Base-by-base conservation (phyloP, 2,888 invertebrate species). In the Celastrina argiolus region DNA sequence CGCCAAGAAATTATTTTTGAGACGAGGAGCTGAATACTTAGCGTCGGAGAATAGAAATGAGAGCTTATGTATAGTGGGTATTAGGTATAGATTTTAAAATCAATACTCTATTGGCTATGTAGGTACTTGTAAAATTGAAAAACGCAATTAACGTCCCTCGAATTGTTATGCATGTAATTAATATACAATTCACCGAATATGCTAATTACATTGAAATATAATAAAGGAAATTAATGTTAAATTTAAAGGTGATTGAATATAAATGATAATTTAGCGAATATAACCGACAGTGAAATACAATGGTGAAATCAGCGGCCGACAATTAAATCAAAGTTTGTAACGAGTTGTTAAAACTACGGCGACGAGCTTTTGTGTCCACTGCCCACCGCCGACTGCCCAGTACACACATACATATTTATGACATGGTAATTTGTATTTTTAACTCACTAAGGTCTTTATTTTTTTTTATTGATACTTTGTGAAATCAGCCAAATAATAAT, bases 301-400 rank as follows among this genome's bases (percentile, higher is more conserved):
- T 61, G 36, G 61, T 39, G 16, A 61, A 36, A 61, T 61, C 61
- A 61, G 61, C 22, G 22, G 36, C 39, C 39, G 61, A 61, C 39
- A 61, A 61, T 61, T 61, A 61, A 61, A 61, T 61, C 34, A 61
- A 61, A 61, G 22, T 61, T 61, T 36, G 22, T 61, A 61, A 61
- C 61, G 61, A 61, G 61, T 61, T 61, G 61, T 34, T 34, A 18
- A 59, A 59, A 59, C 59, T 59, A 59, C 59, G 59, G 59, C 16
- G 28, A 59, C 59, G 22, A 5, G 34, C 59, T 59, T 59, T 16
- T 39, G 61, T 39, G 12, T 10, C 59, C 59, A 18, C 10, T 10
- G 18, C 42, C 16, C 42, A 42, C 16, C 12, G 16, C 16, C 10
- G 2, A 10, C 18, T 2, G 6, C 16, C 45, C 45, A 28, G 28